These are phyloP conservation scores for Eubucco bourcierii DNA, from an alignment of 2,113 vertebrate genomes.

Conservation along the genomic window DNA sequence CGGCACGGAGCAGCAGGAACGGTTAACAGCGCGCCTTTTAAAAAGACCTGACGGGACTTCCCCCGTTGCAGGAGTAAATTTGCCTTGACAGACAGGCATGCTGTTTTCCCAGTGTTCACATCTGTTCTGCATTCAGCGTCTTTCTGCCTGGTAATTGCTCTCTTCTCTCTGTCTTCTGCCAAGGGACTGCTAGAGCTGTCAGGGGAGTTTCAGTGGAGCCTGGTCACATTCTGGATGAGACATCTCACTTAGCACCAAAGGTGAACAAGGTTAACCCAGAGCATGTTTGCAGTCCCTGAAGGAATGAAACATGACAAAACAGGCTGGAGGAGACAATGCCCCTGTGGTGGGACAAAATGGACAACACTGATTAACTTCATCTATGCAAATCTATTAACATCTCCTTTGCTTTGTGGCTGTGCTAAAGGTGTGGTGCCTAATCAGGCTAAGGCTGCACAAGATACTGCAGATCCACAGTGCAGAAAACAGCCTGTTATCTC, in stretches of 20 bases:
- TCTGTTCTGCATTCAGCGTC: not conserved
- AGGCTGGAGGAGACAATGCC: not conserved
- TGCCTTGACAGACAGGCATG: not conserved
- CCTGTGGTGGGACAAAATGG: not conserved
- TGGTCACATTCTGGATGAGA: not conserved
- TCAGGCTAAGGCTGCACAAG: not conserved
- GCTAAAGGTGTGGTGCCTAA: too few relatives aligned
- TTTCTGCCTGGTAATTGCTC: constrained; percentile 37
- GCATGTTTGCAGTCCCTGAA: not conserved
- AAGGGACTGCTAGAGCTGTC: not conserved
- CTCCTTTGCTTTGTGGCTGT: not conserved
- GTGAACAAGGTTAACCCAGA: not conserved
- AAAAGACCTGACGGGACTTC: not conserved
- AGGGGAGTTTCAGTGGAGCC: not conserved
- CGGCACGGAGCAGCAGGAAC: not conserved
- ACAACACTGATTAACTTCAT: not conserved
- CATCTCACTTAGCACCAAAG: not conserved
- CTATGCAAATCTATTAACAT: not conserved
- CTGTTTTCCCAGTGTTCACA: not conserved
- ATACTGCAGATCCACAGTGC: too few relatives aligned
- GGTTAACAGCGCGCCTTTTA: not conserved
- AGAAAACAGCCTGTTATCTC: not conserved
- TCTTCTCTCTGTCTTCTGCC: constrained; percentile 1
- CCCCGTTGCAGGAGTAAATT: not conserved
- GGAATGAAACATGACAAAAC: not conserved